phyloP scores from a whole-genome alignment of 2,888 invertebrate genomes.

The Cephus runcator region DNA sequence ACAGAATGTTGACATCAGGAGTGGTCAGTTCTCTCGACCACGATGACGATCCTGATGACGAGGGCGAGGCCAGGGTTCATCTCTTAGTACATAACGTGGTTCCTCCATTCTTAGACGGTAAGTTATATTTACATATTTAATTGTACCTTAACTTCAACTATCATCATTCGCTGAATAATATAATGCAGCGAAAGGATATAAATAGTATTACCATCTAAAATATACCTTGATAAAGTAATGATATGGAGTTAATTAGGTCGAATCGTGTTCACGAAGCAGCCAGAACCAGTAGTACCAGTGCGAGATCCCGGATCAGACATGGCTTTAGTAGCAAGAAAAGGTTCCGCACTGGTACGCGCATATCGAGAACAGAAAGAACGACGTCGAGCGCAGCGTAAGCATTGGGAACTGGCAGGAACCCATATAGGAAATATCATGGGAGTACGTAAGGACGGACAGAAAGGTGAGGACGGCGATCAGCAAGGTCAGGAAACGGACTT shows the following conservation, averaged over 20 bases:
- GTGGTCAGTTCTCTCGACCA: conserved; percentile 90
- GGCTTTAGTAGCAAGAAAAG: conserved; percentile 95
- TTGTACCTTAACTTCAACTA: not conserved
- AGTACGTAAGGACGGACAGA: conserved; percentile 77
- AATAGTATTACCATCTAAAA: not conserved
- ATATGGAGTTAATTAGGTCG: conserved; percentile 64
- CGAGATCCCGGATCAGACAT: conserved; percentile 97
- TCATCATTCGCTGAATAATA: not conserved
- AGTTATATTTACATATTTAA: not conserved
- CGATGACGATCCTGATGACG: conserved; percentile 95
- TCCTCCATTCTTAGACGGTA: conserved; percentile 97
- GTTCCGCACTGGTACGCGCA: conserved; percentile 88
- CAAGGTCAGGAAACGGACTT: conserved; percentile 74
- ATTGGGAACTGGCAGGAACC: conserved; percentile 98
- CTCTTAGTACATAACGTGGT: conserved; percentile 97
- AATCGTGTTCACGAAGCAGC: conserved; percentile 99
- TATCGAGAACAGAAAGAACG: conserved; percentile 97
- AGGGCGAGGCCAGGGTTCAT: conserved; percentile 94
- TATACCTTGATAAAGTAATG: conserved; percentile 2
- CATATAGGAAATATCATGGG: conserved; percentile 98
- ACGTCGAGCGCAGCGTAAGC: conserved; percentile 97
- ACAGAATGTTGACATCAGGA: conserved; percentile 95
- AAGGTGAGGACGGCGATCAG: conserved; percentile 81
- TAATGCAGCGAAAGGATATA: not conserved
- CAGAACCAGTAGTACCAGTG: conserved; percentile 97